Base-by-base conservation (phyloP, 2,113 vertebrate species). In the Vombatus ursinus region DNA sequence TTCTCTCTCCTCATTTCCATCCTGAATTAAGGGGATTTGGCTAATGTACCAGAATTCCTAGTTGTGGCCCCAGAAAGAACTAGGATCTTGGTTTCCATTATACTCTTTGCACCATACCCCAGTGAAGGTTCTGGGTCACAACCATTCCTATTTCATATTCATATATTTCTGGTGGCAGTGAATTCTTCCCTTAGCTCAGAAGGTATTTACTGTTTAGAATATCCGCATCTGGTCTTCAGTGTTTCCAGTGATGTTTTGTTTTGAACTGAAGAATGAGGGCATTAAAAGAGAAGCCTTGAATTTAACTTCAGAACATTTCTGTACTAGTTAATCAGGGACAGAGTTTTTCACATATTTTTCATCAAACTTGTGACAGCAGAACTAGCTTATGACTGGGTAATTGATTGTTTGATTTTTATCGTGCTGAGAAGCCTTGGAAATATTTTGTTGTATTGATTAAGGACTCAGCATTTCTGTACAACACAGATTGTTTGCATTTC, bases 331-430 rank as follows among this genome's bases (percentile, higher is more conserved):
- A 97, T 96, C 57, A 95, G 54, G 50, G 28, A 37, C 8, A 97
- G 31, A 8, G 90, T 0, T 96, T 98, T 97, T 96, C 97, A 96
- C 9, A 91, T 96, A 97, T 93, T 95, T 98, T 97, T 97, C 95
- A 96, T 96, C 54, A 49, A 89, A 2, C 7, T 97, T 97, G 12
- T 91, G 96, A 44, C 68, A 77, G 49, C 90, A 96, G 26, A 54
- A 0, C 16, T 95, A 51, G 25, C 3, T 97, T 96, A 95, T 84
- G 92, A 95, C 61, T 97, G 92, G 95, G 50, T 94, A 97, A 97
- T 89, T 92, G 48, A 97, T 94, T 96, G 16, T 23, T 96, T 23
- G 16, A 92, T 96, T 98, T 77, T 98, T 97, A n/a, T 97, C 94
- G 95, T 47, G 31, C 57, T 10, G 0, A 93, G 90, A 93, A 91